Evolutionary conservation across 2,888 invertebrate genomes (phyloP).

Genomic region (Andrena marginata): DNA sequence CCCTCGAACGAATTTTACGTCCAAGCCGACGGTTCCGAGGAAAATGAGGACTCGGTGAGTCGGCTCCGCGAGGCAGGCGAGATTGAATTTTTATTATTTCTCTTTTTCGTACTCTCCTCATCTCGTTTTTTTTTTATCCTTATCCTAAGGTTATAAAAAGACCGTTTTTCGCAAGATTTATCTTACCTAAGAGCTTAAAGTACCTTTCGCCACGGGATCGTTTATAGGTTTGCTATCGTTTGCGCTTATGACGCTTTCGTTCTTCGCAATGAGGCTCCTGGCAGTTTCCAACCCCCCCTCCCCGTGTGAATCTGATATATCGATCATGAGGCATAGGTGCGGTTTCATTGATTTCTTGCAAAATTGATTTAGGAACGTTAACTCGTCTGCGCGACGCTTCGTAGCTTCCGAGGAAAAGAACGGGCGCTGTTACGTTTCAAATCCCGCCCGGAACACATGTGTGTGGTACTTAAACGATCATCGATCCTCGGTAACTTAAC

Average conservation of each 20-base stretch:
- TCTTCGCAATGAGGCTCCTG: background rate
- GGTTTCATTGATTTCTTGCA: slow-evolving; percentile 19
- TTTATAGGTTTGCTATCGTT: slow-evolving; percentile 18
- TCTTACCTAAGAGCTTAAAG: slow-evolving; percentile 49
- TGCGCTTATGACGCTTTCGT: slow-evolving; percentile 1
- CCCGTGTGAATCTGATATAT: slow-evolving; percentile 37
- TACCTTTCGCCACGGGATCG: slow-evolving; percentile 25
- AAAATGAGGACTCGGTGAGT: background rate
- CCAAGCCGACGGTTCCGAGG: background rate
- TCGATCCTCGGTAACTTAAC: background rate
- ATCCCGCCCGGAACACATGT: no score
- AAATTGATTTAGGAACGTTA: slow-evolving; percentile 59
- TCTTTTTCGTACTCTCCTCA: background rate
- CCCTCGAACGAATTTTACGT: background rate
- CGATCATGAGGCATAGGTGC: slow-evolving; percentile 13
- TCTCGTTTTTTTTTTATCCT: background rate
- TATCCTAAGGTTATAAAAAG: slow-evolving; percentile 38
- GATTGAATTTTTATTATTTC: slow-evolving; percentile 1
- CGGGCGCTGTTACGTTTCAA: background rate
- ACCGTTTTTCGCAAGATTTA: slow-evolving; percentile 23
- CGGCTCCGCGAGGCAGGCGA: background rate
- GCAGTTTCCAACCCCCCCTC: background rate
- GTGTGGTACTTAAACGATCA: background rate
- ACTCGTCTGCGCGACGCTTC: background rate
- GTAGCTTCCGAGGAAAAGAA: slow-evolving; percentile 36